Evolutionary conservation across 2,797 vertebrate genomes (phyloP).

Genomic region (Scyliorhinus canicula): DNA sequence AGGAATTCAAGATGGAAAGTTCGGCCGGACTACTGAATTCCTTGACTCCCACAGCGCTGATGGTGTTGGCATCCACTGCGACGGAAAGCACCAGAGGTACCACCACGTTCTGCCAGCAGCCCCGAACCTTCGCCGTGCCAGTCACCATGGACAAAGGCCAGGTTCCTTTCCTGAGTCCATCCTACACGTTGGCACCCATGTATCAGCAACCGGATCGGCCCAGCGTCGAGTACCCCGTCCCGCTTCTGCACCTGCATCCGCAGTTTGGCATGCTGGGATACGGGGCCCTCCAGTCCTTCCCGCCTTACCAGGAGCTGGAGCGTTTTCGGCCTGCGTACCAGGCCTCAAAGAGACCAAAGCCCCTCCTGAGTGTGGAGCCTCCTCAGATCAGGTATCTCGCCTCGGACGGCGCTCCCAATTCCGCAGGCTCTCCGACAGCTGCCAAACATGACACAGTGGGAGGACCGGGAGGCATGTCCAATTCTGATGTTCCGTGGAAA

Average conservation of each 20-base stretch:
- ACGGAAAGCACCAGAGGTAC: constrained; percentile 40
- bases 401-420: constrained; percentile 18
- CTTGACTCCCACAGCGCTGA: constrained; percentile 43
- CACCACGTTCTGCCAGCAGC: constrained; percentile 39
- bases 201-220: constrained; percentile 42
- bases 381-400: constrained; percentile 42
- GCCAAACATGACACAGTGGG: background rate
- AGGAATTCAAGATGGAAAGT: constrained; percentile 41
- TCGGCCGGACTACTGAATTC: constrained; percentile 41
- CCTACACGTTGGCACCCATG: constrained; percentile 43
- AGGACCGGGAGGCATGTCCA: background rate
- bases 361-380: constrained; percentile 32
- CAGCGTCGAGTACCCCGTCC: constrained; percentile 38
- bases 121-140: constrained; percentile 41
- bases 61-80: constrained; percentile 46
- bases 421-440: background rate
- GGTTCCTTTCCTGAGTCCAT: constrained; percentile 43
- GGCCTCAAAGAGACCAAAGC: constrained; percentile 42
- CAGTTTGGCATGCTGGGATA: constrained; percentile 45
- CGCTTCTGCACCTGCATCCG: constrained; percentile 42
- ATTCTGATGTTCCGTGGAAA: background rate
- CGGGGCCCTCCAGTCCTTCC: constrained; percentile 42
- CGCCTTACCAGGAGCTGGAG: constrained; percentile 43
- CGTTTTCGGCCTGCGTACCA: constrained; percentile 40
- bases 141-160: constrained; percentile 43